A percentile compares a stretch with the other conserved stretches of the same genome.
These are phyloP conservation scores for Dexiosoma caninum DNA, from an alignment of 2,888 invertebrate species.

Conservation along the genomic window DNA sequence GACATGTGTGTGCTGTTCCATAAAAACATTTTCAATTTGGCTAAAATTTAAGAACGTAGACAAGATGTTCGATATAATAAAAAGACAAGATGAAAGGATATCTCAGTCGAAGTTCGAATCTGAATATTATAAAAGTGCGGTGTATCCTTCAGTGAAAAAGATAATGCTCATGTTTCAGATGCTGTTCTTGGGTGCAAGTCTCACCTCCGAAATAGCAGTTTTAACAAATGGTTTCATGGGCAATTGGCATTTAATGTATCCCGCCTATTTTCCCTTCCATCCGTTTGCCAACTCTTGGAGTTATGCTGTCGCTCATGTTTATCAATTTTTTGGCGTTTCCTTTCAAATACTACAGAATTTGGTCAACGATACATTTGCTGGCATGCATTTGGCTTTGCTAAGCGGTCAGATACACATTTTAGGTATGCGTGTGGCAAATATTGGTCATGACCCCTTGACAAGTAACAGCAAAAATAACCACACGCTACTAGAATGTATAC, in stretches of 20 bases:
- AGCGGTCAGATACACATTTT: conserved; percentile 62
- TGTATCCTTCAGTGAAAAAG: conserved; percentile 3
- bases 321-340: conserved; percentile 58
- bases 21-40: conserved; percentile 57
- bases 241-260: conserved; percentile 61
- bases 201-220: background rate
- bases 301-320: conserved; percentile 53
- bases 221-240: conserved; percentile 42
- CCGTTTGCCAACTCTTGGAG: background rate
- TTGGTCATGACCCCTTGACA: conserved; percentile 37
- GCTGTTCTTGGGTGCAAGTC: background rate
- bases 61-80: conserved; percentile 49
- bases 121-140: conserved; percentile 13
- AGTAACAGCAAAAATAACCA: conserved; percentile 30
- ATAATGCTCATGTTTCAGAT: conserved; percentile 20
- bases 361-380: conserved; percentile 60
- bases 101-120: conserved; percentile 10
- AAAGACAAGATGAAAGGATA: conserved; percentile 46
- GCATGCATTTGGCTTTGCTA: conserved; percentile 55
- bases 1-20: conserved; percentile 48
- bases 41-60: conserved; percentile 48
- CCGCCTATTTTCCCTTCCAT: conserved; percentile 64
- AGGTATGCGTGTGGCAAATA: conserved; percentile 53
- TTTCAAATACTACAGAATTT: conserved; percentile 55
- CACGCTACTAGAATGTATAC: conserved; percentile 57